Percentiles rank a stretch among this genome's conserved stretches.
Evolutionary conservation across 2,888 invertebrate species (phyloP).

Genomic region (Lampropteryx suffumata): DNA sequence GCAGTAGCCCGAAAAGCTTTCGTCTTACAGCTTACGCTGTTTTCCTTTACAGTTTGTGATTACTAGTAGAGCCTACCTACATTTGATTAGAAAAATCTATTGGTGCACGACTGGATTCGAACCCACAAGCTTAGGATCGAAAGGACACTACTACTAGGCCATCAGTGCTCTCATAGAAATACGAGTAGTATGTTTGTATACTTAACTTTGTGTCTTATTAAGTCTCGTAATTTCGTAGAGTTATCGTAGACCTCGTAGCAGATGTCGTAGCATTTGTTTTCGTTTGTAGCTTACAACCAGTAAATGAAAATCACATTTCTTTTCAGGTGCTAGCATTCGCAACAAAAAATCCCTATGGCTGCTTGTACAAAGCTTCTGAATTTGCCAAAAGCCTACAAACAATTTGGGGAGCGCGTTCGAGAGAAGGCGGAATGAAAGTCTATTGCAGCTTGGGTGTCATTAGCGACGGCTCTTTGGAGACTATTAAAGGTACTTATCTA

Average conservation of each 20-base stretch:
- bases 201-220: no score
- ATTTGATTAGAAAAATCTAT: no score
- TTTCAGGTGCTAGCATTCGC: conserved; percentile 44
- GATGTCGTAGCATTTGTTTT: background rate
- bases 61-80: no score
- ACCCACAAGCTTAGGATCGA: no score
- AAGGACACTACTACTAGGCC: no score
- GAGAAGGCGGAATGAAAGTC: conserved; percentile 35
- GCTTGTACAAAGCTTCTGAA: conserved; percentile 57
- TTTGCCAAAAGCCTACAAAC: conserved; percentile 51
- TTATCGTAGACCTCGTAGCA: background rate
- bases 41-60: no score
- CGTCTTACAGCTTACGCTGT: no score
- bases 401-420: conserved; percentile 55
- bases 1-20: no score
- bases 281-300: background rate
- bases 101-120: no score
- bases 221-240: conserved; percentile 2
- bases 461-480: conserved; percentile 68
- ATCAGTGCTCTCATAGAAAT: no score
- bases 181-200: no score
- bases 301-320: no score
- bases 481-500: conserved; percentile 69
- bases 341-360: conserved; percentile 62
- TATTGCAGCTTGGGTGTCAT: conserved; percentile 60